These are phyloP conservation scores for Phaenicophaeus curvirostris DNA, from an alignment of 2,797 vertebrate genomes.

Conservation along the genomic window DNA sequence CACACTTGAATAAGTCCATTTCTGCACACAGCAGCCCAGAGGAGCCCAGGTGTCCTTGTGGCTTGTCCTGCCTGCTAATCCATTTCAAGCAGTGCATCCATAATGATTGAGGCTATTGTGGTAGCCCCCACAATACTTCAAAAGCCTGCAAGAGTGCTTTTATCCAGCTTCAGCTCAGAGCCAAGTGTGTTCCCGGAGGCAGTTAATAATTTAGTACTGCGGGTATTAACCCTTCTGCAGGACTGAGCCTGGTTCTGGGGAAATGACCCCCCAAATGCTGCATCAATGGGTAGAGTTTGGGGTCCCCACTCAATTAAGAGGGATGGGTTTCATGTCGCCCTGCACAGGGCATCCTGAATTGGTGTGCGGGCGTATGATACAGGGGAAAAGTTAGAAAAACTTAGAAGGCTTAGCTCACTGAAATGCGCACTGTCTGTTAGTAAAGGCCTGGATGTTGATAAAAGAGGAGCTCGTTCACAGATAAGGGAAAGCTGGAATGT, in stretches of 20 bases:
- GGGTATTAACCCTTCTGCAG: background rate
- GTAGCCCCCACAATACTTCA: background rate
- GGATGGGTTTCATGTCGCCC: accelerated
- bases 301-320: background rate
- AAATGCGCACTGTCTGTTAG: no score
- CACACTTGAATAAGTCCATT: background rate
- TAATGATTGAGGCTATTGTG: accelerated
- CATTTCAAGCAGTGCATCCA: accelerated
- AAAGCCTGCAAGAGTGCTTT: background rate
- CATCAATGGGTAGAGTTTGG: accelerated
- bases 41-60: accelerated
- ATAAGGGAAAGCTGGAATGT: no score
- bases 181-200: background rate
- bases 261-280: background rate
- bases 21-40: background rate
- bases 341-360: accelerated
- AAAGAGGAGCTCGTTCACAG: no score
- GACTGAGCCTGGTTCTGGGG: background rate
- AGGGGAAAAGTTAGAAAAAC: no score
- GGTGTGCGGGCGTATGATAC: no score
- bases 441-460: no score
- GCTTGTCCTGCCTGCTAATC: background rate
- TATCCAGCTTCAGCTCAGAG: background rate
- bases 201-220: background rate
- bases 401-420: no score